phyloP scores from a whole-genome alignment of 2,888 invertebrate species.

The Drosophila emarginata region DNA sequence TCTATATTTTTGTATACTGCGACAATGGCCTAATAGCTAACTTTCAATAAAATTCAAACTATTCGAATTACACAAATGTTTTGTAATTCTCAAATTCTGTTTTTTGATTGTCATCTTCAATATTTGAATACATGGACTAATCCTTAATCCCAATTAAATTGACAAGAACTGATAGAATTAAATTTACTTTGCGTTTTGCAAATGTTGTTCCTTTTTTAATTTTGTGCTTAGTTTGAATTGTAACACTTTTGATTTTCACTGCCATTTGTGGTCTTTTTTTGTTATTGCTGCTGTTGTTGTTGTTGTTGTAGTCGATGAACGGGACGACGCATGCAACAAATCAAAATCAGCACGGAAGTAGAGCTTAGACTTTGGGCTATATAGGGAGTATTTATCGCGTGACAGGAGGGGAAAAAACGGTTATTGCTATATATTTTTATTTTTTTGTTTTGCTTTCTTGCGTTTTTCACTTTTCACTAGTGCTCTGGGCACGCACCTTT shows the following conservation, averaged over 20 bases:
- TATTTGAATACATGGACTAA: not conserved
- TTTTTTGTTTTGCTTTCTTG: conserved; percentile 10
- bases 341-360: conserved; percentile 51
- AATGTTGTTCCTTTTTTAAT: conserved; percentile 22
- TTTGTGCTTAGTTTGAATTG: conserved; percentile 38
- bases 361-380: conserved; percentile 34
- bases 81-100: not conserved
- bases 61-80: not conserved
- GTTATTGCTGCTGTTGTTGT: conserved; percentile 34
- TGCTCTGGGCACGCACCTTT: conserved; percentile 60
- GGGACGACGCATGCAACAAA: conserved; percentile 75
- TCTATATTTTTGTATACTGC: not conserved
- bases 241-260: conserved; percentile 65
- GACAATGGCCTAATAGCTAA: not conserved
- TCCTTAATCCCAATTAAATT: not conserved
- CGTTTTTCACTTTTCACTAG: conserved; percentile 50
- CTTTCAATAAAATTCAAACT: not conserved
- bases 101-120: not conserved
- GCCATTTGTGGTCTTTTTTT: conserved; percentile 50
- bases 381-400: conserved; percentile 43
- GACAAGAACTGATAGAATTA: not conserved
- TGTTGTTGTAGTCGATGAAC: conserved; percentile 43
- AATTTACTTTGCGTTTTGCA: conserved; percentile 36
- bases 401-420: conserved; percentile 23
- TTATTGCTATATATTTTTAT: not conserved